These are phyloP conservation scores for Cuniculus paca DNA, from an alignment of 2,797 vertebrate genomes.

Conservation along the genomic window DNA sequence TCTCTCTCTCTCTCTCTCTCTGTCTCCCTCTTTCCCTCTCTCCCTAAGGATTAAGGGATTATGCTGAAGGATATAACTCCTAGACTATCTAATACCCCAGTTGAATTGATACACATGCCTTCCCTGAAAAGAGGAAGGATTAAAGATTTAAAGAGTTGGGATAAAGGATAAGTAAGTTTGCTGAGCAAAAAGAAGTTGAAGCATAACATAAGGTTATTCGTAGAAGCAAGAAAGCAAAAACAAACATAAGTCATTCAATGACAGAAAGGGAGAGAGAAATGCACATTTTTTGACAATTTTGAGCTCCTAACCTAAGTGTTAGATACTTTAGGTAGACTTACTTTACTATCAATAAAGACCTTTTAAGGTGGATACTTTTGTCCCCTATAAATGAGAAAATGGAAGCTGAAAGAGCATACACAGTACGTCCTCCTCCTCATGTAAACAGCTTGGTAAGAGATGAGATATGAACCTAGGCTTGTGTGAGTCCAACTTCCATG, in stretches of 20 bases:
- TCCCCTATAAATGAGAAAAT: background rate
- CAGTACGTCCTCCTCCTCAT: background rate
- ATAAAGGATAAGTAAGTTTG: background rate
- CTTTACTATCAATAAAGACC: background rate
- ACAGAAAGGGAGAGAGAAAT: background rate
- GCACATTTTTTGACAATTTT: background rate
- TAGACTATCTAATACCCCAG: background rate
- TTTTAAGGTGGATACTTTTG: background rate
- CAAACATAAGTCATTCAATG: background rate
- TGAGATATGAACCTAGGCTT: background rate
- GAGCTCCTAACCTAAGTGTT: background rate
- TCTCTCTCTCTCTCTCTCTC: too few relatives aligned
- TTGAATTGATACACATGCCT: background rate
- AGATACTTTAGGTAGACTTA: background rate
- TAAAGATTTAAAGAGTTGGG: slow-evolving; percentile 37
- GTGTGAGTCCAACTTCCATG: too few relatives aligned
- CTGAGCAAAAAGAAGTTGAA: slow-evolving; percentile 32
- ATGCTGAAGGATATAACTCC: background rate
- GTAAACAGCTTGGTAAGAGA: background rate
- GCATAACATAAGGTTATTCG: background rate
- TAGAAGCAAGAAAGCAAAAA: background rate
- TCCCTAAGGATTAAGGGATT: background rate
- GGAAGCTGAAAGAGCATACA: background rate
- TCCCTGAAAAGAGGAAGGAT: slow-evolving; percentile 23
- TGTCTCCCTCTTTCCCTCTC: background rate